Conservation (phyloP, 2,113 vertebrate genomes). For the Nycticryphes semicollaris region DNA sequence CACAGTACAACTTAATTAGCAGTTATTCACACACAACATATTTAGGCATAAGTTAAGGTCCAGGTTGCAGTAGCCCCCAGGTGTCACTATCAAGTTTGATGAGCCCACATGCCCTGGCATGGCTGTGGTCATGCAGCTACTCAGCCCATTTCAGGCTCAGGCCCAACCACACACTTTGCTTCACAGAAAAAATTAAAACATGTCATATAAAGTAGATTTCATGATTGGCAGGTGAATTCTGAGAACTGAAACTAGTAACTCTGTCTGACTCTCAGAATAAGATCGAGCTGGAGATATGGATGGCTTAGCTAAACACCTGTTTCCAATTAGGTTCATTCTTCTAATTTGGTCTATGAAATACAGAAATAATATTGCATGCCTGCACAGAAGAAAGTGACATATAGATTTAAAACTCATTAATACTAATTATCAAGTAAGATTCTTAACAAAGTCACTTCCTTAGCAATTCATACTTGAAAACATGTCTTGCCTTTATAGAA, state of each 20-base stretch:
- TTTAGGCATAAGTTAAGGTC: background rate
- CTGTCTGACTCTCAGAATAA: background rate
- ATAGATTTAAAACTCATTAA: background rate
- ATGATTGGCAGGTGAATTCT: background rate
- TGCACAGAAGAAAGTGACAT: background rate
- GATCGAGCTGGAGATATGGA: background rate
- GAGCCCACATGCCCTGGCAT: fast-evolving
- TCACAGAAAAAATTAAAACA: background rate
- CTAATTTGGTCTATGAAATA: background rate
- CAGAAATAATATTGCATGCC: background rate
- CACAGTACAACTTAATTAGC: background rate
- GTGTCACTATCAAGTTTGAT: background rate
- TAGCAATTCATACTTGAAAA: background rate
- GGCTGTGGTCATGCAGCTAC: background rate
- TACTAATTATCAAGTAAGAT: background rate
- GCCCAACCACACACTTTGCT: background rate
- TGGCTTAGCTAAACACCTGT: background rate
- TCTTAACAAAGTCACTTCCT: background rate
- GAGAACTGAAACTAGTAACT: background rate
- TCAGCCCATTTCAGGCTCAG: background rate
- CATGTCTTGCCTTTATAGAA: background rate
- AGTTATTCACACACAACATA: background rate
- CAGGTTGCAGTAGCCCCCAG: background rate
- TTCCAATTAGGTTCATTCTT: background rate
- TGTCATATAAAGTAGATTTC: background rate